Evolutionary conservation across 2,888 invertebrate species (phyloP), one percentile per base, ranked within the genome.

Genomic region (Drosophila basisetae): DNA sequence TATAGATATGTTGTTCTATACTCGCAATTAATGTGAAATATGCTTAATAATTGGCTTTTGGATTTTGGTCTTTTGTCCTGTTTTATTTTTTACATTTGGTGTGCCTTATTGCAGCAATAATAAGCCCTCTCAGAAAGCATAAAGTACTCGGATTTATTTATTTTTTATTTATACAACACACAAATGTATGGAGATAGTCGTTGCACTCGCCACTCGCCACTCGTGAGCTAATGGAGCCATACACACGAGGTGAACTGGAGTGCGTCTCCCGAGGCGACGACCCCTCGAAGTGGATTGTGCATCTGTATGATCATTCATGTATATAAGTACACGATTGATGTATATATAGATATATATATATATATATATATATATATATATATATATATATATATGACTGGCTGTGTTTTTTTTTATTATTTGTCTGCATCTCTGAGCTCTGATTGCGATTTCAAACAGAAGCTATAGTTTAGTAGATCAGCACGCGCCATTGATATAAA

Each of bases 261-360:
- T 65, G 74, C 52, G 31, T 52, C 49, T n/a, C 13, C 37, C 31
- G 25, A 68, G 67, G 54, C 68, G 67, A 74, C 56, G 75, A 71
- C 67, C 75, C 56, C 55, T 31, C 11, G 16, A 52, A 66, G 33
- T 35, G 61, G 11, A 60, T 28, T 37, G 9, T 25, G 53, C 69
- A 67, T 4, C 35, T 13, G 28, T 22, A 22, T 28, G 16, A 13
- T 39, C 7, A n/a, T 39, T 11, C n/a, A 37, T 35, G 33, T 11
- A 11, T 35, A 35, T 35, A 35, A 22, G 22, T 22, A 1, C 13
- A 13, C 33, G 33, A 35, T 35, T 35, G 10, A 33, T 33, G 49
- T 31, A 9, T n/a, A 39, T 31, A 37, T 4, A 35, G 13, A n/a
- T 33, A n/a, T 11, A 16, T 25, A 11, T n/a, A 11, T n/a, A 13